Base-by-base conservation (phyloP, 2,113 vertebrate genomes). In the Arenaria interpres region DNA sequence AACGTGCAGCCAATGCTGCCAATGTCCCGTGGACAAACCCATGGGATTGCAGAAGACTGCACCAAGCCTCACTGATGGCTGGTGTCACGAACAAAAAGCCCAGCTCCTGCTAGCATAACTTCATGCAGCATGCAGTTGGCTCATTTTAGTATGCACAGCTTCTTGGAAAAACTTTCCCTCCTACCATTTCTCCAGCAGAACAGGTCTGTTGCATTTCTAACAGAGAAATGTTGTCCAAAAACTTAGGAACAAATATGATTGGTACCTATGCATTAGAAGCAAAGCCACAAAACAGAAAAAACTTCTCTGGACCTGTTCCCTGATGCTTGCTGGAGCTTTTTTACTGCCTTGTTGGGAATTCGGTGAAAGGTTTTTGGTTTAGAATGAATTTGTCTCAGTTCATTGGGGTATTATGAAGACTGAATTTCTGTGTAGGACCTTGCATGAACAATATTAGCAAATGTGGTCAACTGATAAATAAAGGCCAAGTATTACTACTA, bases 21-120 rank as follows among this genome's bases (percentile, higher is more conserved):
- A 32, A n/a, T n/a, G n/a, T n/a, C 0, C 6, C 4, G 1, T 48
- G 67, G 69, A 71, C 2, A 5, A 75, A 69, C 22, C 22, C 43
- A 7, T 3, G 15, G 48, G 53, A 51, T 92, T 88, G 33, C 56
- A 60, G 73, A 73, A 90, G 76, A 78, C 12, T 78, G 72, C 35
- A 32, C 33, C 1, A 43, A 74, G 56, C 75, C 85, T 75, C 77
- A 57, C 67, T 9, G 10, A 27, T 3, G 54, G 53, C 14, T 54
- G 51, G 74, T 85, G 86, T 88, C 50, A 81, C 1, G 2, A 43
- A 85, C 13, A 67, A 64, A 95, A 85, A 80, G n/a, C 54, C 60
- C 93, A 43, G 22, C 60, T 74, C 53, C 69, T 69, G 92, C 81
- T 85, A 89, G 82, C 54, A 66, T 10, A n/a, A 50, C 62, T 74